Evolutionary conservation across 2,888 invertebrate species (phyloP).

Genomic region (Gymnoscelis rufifasciata): DNA sequence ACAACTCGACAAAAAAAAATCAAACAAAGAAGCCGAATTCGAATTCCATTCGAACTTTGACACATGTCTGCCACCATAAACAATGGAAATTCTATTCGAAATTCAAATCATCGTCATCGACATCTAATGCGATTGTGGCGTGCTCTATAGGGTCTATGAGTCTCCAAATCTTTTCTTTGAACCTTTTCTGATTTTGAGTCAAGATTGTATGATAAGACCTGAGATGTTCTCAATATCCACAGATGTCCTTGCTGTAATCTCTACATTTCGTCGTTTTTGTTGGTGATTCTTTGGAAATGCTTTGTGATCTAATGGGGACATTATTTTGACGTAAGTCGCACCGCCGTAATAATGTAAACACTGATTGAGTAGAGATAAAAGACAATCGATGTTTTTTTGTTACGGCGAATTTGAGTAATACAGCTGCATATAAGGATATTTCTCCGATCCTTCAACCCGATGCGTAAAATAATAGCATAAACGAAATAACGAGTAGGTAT

Average conservation of each 20-base stretch:
- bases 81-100: constrained; percentile 79
- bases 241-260: constrained; percentile 78
- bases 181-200: constrained; percentile 75
- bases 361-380: constrained; percentile 74
- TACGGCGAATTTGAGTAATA: constrained; percentile 37
- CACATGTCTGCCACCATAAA: constrained; percentile 80
- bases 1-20: constrained; percentile 74
- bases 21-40: constrained; percentile 78
- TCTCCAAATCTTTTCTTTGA: constrained; percentile 74
- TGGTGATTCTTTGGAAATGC: constrained; percentile 68
- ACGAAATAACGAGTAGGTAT: too few species aligned
- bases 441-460: too few species aligned
- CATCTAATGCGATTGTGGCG: constrained; percentile 75
- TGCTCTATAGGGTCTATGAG: constrained; percentile 47
- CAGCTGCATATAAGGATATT: constrained; percentile 4
- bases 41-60: constrained; percentile 79
- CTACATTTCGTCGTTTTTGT: constrained; percentile 72
- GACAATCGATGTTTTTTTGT: constrained; percentile 63
- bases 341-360: constrained; percentile 73
- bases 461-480: too few species aligned
- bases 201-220: constrained; percentile 73
- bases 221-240: constrained; percentile 78
- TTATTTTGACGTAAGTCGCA: constrained; percentile 76
- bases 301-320: constrained; percentile 77
- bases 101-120: constrained; percentile 76